Evolutionary conservation across 1,140 invertebrate genomes (phyloP).

Genomic region (Chlorops oryzae): DNA sequence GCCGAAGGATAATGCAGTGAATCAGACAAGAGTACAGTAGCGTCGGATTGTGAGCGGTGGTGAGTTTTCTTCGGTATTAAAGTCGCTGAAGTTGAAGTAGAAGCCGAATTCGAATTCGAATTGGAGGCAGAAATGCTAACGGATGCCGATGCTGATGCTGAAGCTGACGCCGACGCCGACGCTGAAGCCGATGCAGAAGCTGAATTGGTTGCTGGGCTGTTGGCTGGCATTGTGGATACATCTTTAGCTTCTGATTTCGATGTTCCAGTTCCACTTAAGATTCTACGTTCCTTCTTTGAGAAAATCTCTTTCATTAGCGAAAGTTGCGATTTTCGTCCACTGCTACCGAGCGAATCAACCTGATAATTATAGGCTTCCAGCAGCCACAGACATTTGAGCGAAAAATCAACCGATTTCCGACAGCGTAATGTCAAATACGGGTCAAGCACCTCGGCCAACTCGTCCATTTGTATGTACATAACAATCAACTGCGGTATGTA

Average conservation of each 20-base stretch:
- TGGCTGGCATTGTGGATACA: no score
- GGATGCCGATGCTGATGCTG: constrained; percentile 6
- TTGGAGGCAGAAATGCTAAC: no score
- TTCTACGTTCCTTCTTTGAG: constrained; percentile 37
- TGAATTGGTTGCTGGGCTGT: no score
- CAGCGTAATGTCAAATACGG: constrained; percentile 94
- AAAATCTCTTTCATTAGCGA: constrained; percentile 48
- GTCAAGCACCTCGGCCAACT: constrained; percentile 89
- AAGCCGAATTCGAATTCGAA: no score
- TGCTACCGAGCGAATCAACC: constrained; percentile 31
- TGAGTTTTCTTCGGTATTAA: constrained; percentile 45
- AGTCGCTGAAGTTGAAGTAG: constrained; percentile 18
- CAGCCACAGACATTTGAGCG: constrained; percentile 90
- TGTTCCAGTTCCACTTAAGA: constrained; percentile 21
- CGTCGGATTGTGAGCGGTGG: constrained; percentile 84
- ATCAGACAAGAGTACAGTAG: constrained; percentile 57
- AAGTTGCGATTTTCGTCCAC: constrained; percentile 42
- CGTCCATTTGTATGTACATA: constrained; percentile 97
- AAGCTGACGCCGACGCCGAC: constrained; percentile 15
- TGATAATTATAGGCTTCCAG: constrained; percentile 75
- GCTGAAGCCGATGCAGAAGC: no score
- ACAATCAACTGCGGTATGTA: constrained; percentile 96
- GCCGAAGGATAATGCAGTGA: constrained; percentile 19
- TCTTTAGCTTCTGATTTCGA: constrained; percentile 13
- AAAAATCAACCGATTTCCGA: constrained; percentile 89